Conservation (phyloP, 2,113 vertebrate species). For the Chionodraco myersi region DNA sequence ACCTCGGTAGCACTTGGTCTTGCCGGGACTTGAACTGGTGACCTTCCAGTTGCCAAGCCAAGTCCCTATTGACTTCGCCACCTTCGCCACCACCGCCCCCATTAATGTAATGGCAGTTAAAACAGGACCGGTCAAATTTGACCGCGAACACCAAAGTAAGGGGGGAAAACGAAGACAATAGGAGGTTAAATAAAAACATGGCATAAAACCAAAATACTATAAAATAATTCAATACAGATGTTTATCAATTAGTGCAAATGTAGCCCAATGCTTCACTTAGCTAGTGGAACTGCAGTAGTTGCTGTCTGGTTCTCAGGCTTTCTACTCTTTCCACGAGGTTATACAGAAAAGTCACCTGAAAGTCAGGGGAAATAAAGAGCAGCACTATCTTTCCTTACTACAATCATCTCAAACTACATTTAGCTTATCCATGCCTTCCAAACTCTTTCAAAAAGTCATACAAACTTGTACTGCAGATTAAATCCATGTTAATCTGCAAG, state of each 20-base stretch:
- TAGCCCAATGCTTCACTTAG: neutral
- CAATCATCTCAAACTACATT: neutral
- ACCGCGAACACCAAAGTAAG: too few relatives aligned
- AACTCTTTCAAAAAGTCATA: neutral
- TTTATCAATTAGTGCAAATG: neutral
- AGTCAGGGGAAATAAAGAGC: neutral
- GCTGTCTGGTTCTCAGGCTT: neutral
- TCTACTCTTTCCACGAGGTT: constrained; percentile 16
- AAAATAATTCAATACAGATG: neutral
- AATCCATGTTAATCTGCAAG: neutral
- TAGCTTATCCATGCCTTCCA: neutral
- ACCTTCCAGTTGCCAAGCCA: too few relatives aligned
- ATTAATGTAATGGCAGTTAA: too few relatives aligned
- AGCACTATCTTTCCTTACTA: neutral
- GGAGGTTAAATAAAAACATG: neutral
- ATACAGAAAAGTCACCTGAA: constrained; percentile 17
- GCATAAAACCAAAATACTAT: neutral
- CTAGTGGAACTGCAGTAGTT: neutral
- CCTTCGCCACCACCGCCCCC: too few relatives aligned
- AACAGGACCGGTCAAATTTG: too few relatives aligned
- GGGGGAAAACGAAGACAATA: too few relatives aligned
- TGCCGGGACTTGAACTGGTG: too few relatives aligned
- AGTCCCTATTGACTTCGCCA: too few relatives aligned
- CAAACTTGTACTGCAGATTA: neutral
- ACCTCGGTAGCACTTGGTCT: too few relatives aligned